phyloP scores from a whole-genome alignment of 2,113 vertebrate genomes.

The Callorhinus ursinus region DNA sequence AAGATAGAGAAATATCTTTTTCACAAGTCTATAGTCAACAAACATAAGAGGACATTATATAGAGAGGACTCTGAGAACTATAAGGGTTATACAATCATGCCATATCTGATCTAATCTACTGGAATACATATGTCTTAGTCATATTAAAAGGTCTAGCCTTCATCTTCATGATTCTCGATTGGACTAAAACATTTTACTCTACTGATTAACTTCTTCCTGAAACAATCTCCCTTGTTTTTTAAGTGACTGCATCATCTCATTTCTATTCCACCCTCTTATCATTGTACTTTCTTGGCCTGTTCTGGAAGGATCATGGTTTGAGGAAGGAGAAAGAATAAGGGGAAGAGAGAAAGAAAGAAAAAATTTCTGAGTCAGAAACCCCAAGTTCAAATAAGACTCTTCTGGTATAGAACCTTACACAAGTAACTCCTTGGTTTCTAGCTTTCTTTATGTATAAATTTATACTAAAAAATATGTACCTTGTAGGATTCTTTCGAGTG shows the following conservation, averaged over 20 bases:
- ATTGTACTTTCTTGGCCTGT: neutral
- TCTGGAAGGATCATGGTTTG: neutral
- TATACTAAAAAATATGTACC: neutral
- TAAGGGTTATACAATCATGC: neutral
- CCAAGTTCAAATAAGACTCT: neutral
- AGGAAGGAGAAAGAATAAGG: too few species aligned
- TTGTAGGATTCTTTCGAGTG: neutral
- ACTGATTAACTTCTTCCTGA: neutral
- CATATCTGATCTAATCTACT: neutral
- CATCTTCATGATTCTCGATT: neutral
- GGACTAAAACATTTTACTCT: neutral
- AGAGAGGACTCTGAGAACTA: neutral
- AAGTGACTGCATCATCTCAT: neutral
- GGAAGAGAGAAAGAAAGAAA: neutral
- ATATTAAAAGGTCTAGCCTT: neutral
- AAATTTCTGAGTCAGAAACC: neutral
- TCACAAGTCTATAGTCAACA: neutral
- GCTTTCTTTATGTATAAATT: neutral
- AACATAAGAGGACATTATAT: neutral
- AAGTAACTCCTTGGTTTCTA: neutral
- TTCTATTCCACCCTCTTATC: neutral
- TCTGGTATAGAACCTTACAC: neutral
- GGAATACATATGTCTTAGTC: neutral
- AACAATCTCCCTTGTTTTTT: neutral
- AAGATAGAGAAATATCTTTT: neutral